Evolutionary conservation across 2,113 vertebrate species (phyloP).

Genomic region (Thalassarche chlororhynchos): DNA sequence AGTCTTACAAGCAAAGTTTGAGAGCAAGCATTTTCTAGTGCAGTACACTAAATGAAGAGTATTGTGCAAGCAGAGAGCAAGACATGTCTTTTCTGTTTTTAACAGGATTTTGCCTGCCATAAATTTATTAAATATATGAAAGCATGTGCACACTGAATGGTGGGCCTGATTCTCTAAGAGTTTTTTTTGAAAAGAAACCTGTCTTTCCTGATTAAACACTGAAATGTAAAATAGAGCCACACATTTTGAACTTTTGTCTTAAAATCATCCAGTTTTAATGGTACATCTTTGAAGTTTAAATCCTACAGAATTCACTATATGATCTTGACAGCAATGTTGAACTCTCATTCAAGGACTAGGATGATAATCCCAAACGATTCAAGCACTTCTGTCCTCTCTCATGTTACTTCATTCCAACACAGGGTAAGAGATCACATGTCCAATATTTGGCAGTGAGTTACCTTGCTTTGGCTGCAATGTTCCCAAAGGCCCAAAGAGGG

Average conservation of each 20-base stretch:
- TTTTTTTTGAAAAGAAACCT: not conserved
- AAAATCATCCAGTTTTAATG: not conserved
- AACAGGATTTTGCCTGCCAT: not conserved
- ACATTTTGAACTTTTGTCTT: not conserved
- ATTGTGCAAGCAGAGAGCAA: not conserved
- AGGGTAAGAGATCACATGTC: not conserved
- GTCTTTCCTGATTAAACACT: not conserved
- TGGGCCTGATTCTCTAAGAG: not conserved
- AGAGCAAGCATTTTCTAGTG: not conserved
- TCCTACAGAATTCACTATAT: not conserved
- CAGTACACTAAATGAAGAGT: not conserved
- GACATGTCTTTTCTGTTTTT: not conserved
- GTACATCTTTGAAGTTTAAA: not conserved
- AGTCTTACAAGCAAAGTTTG: not conserved
- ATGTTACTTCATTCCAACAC: not conserved
- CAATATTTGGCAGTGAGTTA: not conserved
- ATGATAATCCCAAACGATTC: not conserved
- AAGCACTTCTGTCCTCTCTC: not conserved
- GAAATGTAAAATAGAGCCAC: not conserved
- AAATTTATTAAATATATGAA: not conserved
- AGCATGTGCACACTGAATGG: not conserved
- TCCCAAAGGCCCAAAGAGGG: not conserved
- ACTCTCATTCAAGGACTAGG: not conserved
- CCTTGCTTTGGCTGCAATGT: not conserved
- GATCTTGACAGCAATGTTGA: not conserved